Percentiles rank a stretch among this genome's conserved stretches.
phyloP scores from a whole-genome alignment of 2,113 vertebrate genomes.

The Psittacus erithacus region DNA sequence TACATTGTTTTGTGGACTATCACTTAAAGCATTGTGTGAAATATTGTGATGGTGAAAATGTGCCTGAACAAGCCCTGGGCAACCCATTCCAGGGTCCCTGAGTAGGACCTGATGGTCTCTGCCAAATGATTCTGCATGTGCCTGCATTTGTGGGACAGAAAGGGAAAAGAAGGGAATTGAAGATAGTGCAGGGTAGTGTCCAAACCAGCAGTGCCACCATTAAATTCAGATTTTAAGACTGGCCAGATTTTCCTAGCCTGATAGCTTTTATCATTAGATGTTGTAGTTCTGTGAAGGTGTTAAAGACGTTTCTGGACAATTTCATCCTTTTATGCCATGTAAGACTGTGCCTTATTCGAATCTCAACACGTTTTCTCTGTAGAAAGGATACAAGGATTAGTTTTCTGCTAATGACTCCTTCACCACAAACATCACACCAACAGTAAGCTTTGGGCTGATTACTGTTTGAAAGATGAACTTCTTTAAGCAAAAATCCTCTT shows the following conservation, averaged over 20 bases:
- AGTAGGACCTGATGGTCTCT: not conserved
- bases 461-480: not conserved
- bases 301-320: not conserved
- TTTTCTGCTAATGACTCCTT: not conserved
- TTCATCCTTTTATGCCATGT: not conserved
- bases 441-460: not conserved
- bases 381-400: not conserved
- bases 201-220: not conserved
- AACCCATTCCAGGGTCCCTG: not conserved
- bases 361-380: not conserved
- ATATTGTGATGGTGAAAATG: not conserved
- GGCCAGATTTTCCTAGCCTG: not conserved
- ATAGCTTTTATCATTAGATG: not conserved
- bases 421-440: not conserved
- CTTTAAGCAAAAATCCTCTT: not conserved
- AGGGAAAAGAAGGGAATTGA: not conserved
- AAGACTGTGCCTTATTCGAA: not conserved
- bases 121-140: accelerated
- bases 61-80: not conserved
- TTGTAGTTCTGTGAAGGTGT: not conserved
- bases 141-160: not conserved
- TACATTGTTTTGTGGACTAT: not conserved
- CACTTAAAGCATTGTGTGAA: not conserved
- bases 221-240: not conserved
- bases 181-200: not conserved